These are phyloP conservation scores for Idaea dimidiata DNA, from an alignment of 2,888 invertebrate genomes.

Conservation along the genomic window DNA sequence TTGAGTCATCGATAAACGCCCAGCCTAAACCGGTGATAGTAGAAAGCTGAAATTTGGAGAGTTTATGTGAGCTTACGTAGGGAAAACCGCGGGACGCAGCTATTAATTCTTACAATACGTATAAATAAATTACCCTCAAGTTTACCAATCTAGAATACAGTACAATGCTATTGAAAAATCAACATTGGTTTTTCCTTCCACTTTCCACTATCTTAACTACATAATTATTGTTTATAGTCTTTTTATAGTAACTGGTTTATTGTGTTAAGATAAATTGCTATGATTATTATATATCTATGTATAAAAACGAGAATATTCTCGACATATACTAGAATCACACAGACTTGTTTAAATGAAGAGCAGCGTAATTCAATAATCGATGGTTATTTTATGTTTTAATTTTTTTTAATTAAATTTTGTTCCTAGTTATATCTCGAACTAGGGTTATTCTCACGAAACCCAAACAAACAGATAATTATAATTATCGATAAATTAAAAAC, in stretches of 20 bases:
- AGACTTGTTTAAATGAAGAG: no score
- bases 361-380: no score
- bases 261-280: not conserved
- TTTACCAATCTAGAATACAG: conserved; percentile 4
- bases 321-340: not conserved
- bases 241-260: not conserved
- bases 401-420: not conserved
- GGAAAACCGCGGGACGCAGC: no score
- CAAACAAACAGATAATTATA: not conserved
- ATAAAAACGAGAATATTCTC: not conserved
- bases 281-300: not conserved
- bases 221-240: not conserved
- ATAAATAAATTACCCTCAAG: not conserved
- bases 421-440: not conserved
- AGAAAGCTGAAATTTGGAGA: no score
- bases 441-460: not conserved
- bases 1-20: no score
- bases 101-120: no score
- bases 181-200: conserved; percentile 4
- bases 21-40: no score
- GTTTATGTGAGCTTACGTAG: no score
- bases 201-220: conserved; percentile 12
- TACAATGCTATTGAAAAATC: conserved; percentile 10
- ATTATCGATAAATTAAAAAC: not conserved
- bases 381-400: not conserved